Conservation (phyloP, 2,888 invertebrate species). For the Microctonus aethiopoides region DNA sequence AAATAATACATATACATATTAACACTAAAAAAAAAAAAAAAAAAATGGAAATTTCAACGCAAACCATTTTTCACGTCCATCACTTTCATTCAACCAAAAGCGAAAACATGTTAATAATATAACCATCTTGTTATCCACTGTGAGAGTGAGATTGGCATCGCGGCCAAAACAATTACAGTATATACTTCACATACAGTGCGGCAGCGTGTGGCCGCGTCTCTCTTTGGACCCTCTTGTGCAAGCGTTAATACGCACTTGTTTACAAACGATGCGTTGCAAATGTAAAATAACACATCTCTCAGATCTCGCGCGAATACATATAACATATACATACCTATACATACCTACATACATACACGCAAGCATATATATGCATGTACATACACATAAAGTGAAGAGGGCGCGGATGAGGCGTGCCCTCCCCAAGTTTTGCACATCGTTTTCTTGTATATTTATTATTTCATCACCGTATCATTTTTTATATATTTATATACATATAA, state of each 20-base stretch:
- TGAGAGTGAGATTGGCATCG: conserved; percentile 33
- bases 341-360: no score
- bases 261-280: conserved; percentile 45
- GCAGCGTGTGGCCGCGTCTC: background rate
- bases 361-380: no score
- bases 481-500: conserved; percentile 6
- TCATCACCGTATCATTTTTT: conserved; percentile 7
- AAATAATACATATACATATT: no score
- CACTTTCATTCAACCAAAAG: conserved; percentile 17
- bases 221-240: conserved; percentile 15
- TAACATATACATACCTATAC: no score
- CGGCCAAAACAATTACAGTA: conserved; percentile 35
- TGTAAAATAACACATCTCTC: conserved; percentile 45
- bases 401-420: conserved; percentile 39
- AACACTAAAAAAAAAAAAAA: no score
- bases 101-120: conserved; percentile 31
- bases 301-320: no score
- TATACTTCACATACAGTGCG: background rate
- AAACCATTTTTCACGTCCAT: background rate
- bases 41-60: background rate
- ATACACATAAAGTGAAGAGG: conserved; percentile 22
- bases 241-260: conserved; percentile 38
- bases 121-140: conserved; percentile 31
- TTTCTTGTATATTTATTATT: conserved; percentile 32
- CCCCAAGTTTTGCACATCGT: conserved; percentile 19